phyloP scores from a whole-genome alignment of 2,797 vertebrate species.

The Tokudaia muenninki region DNA sequence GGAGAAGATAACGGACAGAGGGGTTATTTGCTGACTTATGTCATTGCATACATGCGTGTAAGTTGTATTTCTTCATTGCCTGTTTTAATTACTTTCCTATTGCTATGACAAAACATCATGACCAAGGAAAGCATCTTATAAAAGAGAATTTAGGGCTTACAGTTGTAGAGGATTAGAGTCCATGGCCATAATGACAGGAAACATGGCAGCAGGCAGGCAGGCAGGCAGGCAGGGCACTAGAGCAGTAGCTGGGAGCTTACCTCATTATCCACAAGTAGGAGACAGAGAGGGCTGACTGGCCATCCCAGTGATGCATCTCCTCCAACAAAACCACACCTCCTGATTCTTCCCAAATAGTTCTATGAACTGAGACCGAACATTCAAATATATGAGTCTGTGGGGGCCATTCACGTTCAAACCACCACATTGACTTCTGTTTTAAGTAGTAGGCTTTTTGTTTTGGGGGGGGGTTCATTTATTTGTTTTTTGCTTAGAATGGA shows the following conservation, averaged over 20 bases:
- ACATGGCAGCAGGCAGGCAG: neutral
- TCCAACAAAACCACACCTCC: neutral
- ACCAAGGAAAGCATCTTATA: neutral
- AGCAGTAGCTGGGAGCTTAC: neutral
- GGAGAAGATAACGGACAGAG: conserved; percentile 99
- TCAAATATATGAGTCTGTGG: neutral
- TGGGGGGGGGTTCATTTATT: neutral
- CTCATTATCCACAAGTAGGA: neutral
- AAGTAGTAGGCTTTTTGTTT: neutral
- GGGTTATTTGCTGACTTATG: conserved; percentile 99
- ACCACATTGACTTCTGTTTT: neutral
- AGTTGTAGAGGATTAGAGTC: neutral
- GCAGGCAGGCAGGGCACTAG: neutral
- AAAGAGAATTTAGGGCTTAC: neutral
- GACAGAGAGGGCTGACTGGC: neutral
- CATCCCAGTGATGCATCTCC: neutral
- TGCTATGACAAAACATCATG: neutral
- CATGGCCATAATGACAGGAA: neutral
- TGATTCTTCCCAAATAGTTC: neutral
- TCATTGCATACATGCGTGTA: conserved; percentile 99
- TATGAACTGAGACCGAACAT: too few relatives aligned
- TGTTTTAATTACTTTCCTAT: neutral
- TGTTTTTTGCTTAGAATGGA: conserved; percentile 40
- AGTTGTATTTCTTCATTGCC: conserved; percentile 84
- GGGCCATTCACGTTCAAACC: neutral